A percentile compares a stretch with the other conserved stretches of the same genome.
phyloP scores from a whole-genome alignment of 2,113 vertebrate species.

The Sitta europaea region DNA sequence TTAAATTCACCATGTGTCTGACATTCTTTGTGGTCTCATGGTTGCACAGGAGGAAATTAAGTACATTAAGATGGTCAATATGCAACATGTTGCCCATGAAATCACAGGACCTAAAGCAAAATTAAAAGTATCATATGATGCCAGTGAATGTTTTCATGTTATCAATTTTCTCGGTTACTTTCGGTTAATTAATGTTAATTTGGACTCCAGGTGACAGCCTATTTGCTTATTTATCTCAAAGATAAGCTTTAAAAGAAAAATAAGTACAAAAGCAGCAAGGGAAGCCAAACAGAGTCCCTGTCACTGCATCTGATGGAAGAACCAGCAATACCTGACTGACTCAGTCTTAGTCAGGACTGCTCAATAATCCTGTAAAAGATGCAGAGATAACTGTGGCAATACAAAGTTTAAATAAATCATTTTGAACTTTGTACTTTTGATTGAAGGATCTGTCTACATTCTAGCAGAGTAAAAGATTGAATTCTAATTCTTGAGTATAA shows the following conservation, averaged over 20 bases:
- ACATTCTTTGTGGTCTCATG: neutral
- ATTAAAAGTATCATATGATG: neutral
- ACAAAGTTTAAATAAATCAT: neutral
- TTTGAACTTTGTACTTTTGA: neutral
- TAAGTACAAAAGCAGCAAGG: neutral
- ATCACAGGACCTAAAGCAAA: neutral
- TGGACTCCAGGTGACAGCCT: neutral
- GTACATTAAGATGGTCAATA: neutral
- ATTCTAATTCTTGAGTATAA: neutral
- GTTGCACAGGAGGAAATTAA: neutral
- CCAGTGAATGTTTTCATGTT: neutral
- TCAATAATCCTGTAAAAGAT: neutral
- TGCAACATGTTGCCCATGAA: neutral
- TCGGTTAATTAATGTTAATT: neutral
- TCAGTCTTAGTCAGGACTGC: neutral
- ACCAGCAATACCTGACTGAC: neutral
- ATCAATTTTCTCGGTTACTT: neutral
- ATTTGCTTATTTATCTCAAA: neutral
- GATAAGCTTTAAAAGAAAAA: constrained; percentile 1
- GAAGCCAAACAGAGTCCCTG: neutral
- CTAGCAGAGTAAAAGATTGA: neutral
- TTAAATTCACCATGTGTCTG: neutral
- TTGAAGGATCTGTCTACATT: neutral
- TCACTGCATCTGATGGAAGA: neutral
- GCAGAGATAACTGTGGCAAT: neutral